Evolutionary conservation across 2,888 invertebrate species (phyloP).

Genomic region (Parnassius orleans): DNA sequence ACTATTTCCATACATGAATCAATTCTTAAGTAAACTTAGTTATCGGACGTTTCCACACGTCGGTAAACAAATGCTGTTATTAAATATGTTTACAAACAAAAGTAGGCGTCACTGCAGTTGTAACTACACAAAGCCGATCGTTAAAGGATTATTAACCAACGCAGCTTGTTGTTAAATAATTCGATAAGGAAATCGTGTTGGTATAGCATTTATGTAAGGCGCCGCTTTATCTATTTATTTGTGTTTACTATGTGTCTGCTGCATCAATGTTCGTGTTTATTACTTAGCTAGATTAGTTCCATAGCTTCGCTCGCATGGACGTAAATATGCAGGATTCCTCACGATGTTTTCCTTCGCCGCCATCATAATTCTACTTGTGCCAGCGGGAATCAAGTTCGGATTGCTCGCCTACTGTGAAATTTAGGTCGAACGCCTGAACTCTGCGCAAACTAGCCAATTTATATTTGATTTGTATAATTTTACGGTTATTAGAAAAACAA

Average conservation of each 20-base stretch:
- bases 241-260: slow-evolving; percentile 26
- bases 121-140: slow-evolving; percentile 36
- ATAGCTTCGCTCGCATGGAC: too few relatives aligned
- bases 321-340: too few relatives aligned
- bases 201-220: slow-evolving; percentile 40
- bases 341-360: too few relatives aligned
- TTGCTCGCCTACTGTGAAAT: too few relatives aligned
- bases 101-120: slow-evolving; percentile 34
- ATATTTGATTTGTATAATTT: too few relatives aligned
- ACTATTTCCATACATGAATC: slow-evolving; percentile 10
- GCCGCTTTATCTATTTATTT: slow-evolving; percentile 35
- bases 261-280: slow-evolving; percentile 1
- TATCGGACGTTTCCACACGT: slow-evolving; percentile 49
- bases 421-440: too few relatives aligned
- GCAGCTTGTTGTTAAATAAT: slow-evolving; percentile 32
- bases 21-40: slow-evolving; percentile 9
- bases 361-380: too few relatives aligned
- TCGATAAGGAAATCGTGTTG: slow-evolving; percentile 42
- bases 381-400: too few relatives aligned
- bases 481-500: too few relatives aligned
- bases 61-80: slow-evolving; percentile 43
- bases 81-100: slow-evolving; percentile 42
- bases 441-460: too few relatives aligned
- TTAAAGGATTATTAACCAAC: slow-evolving; percentile 33
- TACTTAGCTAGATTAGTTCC: not conserved